Base-by-base conservation (phyloP, 2,888 invertebrate genomes). In the Nesidiocoris tenuis region DNA sequence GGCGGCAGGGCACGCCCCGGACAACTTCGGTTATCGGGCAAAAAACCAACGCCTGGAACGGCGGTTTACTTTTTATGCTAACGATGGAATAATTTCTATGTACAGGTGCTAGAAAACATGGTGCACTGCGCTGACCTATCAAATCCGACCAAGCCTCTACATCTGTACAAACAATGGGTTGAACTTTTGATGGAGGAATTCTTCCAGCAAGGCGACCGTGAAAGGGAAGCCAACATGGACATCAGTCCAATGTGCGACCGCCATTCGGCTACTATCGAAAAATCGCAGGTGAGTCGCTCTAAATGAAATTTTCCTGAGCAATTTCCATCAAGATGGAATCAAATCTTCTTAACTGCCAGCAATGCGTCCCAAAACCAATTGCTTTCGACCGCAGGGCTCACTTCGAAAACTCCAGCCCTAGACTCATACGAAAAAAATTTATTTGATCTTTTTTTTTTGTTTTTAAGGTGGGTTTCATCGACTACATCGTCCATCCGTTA, bases 241-340 rank as follows among this genome's bases (percentile, higher is more conserved):
- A 95, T 99, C 80, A 96, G 96, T 84, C 98, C 99, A 22, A 99
- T 99, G 98, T 99, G 99, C 85, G 98, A 99, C 85, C 89, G 98
- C 81, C 93, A 93, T 83, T 97, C 95, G 83, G 93, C 98, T 67
- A 97, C 97, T 56, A 93, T 99, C 83, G 98, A 98, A 85, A 98
- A 98, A 87, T 94, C 97, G 82, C 99, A 99, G 88, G 89, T 89
- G 82, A 79, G 78, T 78, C n/a, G n/a, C n/a, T n/a, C n/a, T n/a
- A n/a, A n/a, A n/a, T n/a, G n/a, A n/a, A n/a, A n/a, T n/a, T n/a
- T n/a, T n/a, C n/a, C n/a, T n/a, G n/a, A n/a, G n/a, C n/a, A n/a
- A n/a, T n/a, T n/a, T n/a, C n/a, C n/a, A n/a, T n/a, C n/a, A n/a
- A n/a, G n/a, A n/a, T n/a, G n/a, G n/a, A n/a, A n/a, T n/a, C n/a